Evolutionary conservation across 2,113 vertebrate genomes (phyloP).

Genomic region (Chlamydotis undulata): DNA sequence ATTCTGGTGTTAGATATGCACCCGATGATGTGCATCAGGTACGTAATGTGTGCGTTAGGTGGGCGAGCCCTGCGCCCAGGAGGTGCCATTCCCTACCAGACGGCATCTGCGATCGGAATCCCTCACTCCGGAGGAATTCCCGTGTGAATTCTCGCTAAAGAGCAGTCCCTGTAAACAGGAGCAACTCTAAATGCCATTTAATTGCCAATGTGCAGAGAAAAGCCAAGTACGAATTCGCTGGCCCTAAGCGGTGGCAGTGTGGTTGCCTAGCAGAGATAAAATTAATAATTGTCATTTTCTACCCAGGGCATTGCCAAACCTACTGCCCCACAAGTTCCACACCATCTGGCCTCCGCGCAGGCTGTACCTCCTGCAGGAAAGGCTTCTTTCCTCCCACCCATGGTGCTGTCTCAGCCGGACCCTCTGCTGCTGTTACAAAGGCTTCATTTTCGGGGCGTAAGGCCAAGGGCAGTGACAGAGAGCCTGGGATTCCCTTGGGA

Average conservation of each 20-base stretch:
- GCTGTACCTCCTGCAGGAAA: rapidly evolving
- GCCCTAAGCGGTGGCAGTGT: rapidly evolving
- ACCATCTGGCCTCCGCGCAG: neutral
- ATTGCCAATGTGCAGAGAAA: neutral
- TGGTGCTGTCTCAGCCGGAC: rapidly evolving
- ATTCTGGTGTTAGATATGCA: rapidly evolving
- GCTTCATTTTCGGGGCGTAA: neutral
- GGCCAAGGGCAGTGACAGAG: neutral
- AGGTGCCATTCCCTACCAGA: neutral
- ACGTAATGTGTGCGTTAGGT: rapidly evolving
- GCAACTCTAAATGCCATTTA: neutral
- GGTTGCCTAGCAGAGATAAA: neutral
- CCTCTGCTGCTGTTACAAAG: neutral
- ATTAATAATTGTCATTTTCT: rapidly evolving
- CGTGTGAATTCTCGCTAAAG: neutral
- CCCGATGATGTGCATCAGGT: rapidly evolving
- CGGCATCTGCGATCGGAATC: neutral
- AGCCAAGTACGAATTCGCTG: neutral
- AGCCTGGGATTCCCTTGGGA: neutral
- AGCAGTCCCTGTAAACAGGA: neutral
- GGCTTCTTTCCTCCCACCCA: neutral
- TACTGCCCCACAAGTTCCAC: neutral
- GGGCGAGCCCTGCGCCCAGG: neutral
- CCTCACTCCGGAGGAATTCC: neutral
- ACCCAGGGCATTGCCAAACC: neutral